These are phyloP conservation scores for Cololabis saira DNA, from an alignment of 2,113 vertebrate species.

Conservation along the genomic window DNA sequence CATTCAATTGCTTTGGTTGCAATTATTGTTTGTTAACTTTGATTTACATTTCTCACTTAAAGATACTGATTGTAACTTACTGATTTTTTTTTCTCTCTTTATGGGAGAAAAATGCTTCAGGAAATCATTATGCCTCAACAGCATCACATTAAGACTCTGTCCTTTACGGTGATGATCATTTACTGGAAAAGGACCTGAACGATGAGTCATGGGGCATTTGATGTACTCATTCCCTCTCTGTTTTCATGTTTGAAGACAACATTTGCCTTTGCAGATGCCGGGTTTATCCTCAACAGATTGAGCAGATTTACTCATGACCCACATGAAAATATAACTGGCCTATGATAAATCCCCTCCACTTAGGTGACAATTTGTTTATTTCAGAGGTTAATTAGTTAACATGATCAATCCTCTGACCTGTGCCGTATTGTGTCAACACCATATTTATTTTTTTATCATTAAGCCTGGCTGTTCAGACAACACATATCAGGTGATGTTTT, in stretches of 20 bases:
- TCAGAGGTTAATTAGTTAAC: not conserved
- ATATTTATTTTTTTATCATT: not conserved
- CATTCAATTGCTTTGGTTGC: no score
- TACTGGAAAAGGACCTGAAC: constrained; percentile 9
- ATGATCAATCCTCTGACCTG: constrained; percentile 2
- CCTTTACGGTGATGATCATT: not conserved
- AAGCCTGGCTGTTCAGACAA: not conserved
- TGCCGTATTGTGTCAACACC: not conserved
- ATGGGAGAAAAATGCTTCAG: not conserved
- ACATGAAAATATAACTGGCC: constrained; percentile 1
- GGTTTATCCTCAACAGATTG: not conserved
- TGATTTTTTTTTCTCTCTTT: not conserved
- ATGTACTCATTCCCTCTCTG: not conserved
- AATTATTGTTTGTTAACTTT: no score
- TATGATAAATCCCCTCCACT: not conserved
- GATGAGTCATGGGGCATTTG: constrained; percentile 17
- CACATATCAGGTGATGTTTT: not conserved
- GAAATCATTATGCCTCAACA: not conserved
- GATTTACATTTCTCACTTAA: not conserved
- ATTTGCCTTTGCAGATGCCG: not conserved
- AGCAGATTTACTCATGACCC: constrained; percentile 1
- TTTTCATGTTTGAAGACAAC: constrained; percentile 11
- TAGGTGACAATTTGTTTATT: not conserved
- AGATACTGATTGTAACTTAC: not conserved
- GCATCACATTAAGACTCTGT: no score